Conservation (phyloP, 2,113 vertebrate genomes). For the Natator depressus region DNA sequence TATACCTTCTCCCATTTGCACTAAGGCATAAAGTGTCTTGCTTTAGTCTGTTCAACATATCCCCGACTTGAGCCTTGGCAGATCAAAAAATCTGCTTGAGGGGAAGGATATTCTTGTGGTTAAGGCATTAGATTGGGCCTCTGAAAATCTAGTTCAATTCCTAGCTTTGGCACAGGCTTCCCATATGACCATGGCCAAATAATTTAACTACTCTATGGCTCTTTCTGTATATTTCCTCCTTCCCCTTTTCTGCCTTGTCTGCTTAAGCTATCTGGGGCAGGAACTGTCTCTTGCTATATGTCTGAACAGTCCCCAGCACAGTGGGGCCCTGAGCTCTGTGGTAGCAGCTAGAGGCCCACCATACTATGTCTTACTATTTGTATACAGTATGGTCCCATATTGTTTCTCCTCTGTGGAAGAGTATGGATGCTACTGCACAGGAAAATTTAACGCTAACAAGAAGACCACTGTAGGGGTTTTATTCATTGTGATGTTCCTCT, state of each 20-base stretch:
- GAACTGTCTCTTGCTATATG: background rate
- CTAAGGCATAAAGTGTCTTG: background rate
- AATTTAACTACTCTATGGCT: background rate
- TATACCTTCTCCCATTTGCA: background rate
- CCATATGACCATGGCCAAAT: background rate
- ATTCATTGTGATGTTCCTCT: background rate
- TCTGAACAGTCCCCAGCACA: background rate
- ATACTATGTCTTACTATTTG: background rate
- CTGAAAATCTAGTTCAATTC: background rate
- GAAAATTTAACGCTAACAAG: background rate
- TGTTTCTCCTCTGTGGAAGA: background rate
- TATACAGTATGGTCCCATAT: background rate
- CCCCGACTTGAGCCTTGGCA: background rate
- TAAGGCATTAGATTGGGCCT: background rate
- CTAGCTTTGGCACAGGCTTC: background rate
- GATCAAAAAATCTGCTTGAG: background rate
- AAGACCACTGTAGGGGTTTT: background rate
- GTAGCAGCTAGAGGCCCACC: background rate
- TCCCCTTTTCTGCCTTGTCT: background rate
- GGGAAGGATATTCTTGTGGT: background rate
- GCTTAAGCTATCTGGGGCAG: background rate
- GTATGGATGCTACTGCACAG: background rate
- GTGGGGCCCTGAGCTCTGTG: background rate
- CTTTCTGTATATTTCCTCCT: background rate
- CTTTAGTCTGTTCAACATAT: background rate